Evolutionary conservation across 2,113 vertebrate species (phyloP), one percentile per base, ranked within the genome.

Genomic region (Campylorhamphus procurvoides): DNA sequence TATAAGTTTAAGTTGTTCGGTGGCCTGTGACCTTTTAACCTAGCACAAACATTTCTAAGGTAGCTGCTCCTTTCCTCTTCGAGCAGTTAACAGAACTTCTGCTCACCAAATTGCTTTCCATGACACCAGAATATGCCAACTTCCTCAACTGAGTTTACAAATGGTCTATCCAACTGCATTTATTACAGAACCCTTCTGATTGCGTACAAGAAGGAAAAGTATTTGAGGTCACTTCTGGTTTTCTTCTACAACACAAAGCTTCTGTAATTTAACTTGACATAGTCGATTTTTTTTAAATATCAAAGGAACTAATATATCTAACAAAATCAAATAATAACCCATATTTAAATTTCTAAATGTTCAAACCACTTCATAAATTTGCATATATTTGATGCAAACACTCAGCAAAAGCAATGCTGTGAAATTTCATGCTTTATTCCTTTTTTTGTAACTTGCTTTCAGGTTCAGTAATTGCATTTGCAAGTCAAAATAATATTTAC

Each of bases 401-500:
- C 11, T 74, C 67, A 74, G 63, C 7, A 91, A 79, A 88, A 42
- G 17, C 25, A 85, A 67, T 66, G 18, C 5, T 73, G 27, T 77
- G 29, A 56, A 85, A 91, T 95, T 89, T 76, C 2, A 35, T 73
- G 28, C 7, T 93, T 94, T 81, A 31, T 77, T 83, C 8, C 12
- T 49, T 85, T 81, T 91, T 78, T 75, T 40, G 4, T 42, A 67
- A 74, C 13, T 50, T 91, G 33, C 24, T 90, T 88, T 88, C 82
- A 58, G 40, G 35, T 72, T 87, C 46, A 80, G 84, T 95, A 96
- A 96, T 96, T 93, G 47, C 87, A 91, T 97, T 96, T 93, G 59
- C 84, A 96, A 94, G 81, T 95, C 90, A 95, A 96, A 97, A 90
- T 91, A 93, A 79, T 96, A 93, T 94, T 91, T 93, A 79, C 82